Conservation (phyloP, 2,888 invertebrate species). For the Invenusta paracnida region DNA sequence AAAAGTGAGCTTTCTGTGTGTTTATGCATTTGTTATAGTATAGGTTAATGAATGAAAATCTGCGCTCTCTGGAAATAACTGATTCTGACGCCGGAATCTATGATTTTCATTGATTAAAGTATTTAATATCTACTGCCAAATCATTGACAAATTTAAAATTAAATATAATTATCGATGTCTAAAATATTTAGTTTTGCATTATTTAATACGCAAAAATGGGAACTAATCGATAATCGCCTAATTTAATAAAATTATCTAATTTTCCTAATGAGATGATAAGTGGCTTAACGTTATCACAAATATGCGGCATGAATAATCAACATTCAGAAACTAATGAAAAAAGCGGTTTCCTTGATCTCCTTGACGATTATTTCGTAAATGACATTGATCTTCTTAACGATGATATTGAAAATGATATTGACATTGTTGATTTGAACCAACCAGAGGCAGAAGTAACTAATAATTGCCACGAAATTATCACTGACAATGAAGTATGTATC, state of each 20-base stretch:
- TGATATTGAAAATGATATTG: too few relatives aligned
- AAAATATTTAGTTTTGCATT: background rate
- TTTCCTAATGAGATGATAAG: background rate
- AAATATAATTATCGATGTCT: background rate
- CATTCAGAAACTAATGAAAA: too few relatives aligned
- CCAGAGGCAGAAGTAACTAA: too few relatives aligned
- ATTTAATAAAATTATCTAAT: background rate
- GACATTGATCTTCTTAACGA: too few relatives aligned
- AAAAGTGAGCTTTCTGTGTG: too few relatives aligned
- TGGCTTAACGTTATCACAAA: background rate
- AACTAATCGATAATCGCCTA: background rate
- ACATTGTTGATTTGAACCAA: too few relatives aligned
- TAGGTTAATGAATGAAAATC: background rate
- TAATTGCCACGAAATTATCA: too few relatives aligned
- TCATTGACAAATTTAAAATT: background rate
- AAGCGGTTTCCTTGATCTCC: too few relatives aligned
- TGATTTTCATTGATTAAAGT: background rate
- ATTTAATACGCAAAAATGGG: too few relatives aligned
- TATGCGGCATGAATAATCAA: background rate
- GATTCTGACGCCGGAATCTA: background rate
- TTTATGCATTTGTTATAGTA: too few relatives aligned
- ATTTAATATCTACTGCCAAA: background rate
- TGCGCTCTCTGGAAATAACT: background rate
- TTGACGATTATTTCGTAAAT: too few relatives aligned
- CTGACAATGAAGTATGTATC: too few relatives aligned